Base-by-base conservation (phyloP, 1,140 invertebrate genomes). In the Neodiprion pinetum region DNA sequence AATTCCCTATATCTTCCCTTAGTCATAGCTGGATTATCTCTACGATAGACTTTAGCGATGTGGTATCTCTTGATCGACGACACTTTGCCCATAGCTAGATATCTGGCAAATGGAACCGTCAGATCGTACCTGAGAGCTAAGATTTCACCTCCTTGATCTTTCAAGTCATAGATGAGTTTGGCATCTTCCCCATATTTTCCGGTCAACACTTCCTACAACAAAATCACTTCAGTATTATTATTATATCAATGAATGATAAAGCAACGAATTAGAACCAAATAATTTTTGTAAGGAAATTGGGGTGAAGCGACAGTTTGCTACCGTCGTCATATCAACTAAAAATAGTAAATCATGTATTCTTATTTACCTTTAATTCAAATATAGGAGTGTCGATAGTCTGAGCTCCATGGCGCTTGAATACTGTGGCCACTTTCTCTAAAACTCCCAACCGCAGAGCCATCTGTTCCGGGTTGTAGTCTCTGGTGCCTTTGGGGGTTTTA, bases 171-270 rank as follows among this genome's bases (percentile, higher is more conserved):
- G 71, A 99, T 99, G 0, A 99, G 89, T 86, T 99, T 99, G 0
- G 98, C 97, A 88, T 99, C 99, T 90, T 99, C 98, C 5, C 99
- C 99, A 91, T 99, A 99, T 90, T 99, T 99, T 67, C 98, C 98
- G 68, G 97, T 99, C 48, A 99, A 90, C 7, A 99, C 97, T 90
- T 99, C 98, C 95, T 98, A 83, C 73, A 89, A 1, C 28, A 40
- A 40, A 40, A 40, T 40, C 17, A 40, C 28, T 40, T 40, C 28
- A 40, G 28, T 40, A 5, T 40, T 40, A 40, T 3, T 40, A 40
- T 5, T 40, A 40, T 40, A 40, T 40, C 28, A 88, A 85, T 79
- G 71, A 77, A 70, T 65, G 28, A 3, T 40, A 40, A 77, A 67
- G 49, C 12, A 74, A 50, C 48, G 74, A 49, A 21, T 74, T 47